Percentiles rank a stretch among this genome's conserved stretches.
Conservation (phyloP, 2,113 vertebrate genomes). For the Sardina pilchardus region DNA sequence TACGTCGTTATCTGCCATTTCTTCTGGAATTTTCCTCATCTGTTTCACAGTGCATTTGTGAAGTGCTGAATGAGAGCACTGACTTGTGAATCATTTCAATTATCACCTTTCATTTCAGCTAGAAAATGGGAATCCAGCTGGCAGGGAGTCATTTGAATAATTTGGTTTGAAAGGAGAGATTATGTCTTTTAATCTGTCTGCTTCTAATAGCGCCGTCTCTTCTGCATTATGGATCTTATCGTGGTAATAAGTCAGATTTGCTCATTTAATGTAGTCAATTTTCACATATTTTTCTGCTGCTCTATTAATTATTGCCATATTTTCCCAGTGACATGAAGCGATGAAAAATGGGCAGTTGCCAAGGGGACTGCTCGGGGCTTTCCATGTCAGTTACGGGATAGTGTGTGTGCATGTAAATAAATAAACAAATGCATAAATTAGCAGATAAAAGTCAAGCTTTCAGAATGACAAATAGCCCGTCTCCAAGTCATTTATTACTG, state of each 20-base stretch:
- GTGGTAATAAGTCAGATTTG: not conserved
- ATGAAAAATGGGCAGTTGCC: not conserved
- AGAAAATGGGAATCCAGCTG: conserved; percentile 17
- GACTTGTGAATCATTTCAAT: conserved; percentile 33
- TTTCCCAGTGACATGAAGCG: not conserved
- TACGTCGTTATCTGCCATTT: not conserved
- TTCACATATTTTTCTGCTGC: not conserved
- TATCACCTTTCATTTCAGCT: conserved; percentile 19
- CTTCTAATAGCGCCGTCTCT: not conserved
- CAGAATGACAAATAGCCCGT: conserved; percentile 18
- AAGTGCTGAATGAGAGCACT: conserved; percentile 18
- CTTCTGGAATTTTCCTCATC: not conserved
- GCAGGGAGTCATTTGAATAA: conserved; percentile 14
- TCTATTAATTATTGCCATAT: not conserved
- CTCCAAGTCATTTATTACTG: conserved; percentile 17
- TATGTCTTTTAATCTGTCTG: conserved; percentile 12
- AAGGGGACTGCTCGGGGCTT: not conserved
- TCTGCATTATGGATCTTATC: conserved; percentile 7
- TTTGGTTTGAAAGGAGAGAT: conserved; percentile 9
- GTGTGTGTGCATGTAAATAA: not conserved
- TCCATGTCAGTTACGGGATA: not conserved
- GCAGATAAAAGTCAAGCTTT: not conserved
- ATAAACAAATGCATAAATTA: conserved; percentile 14
- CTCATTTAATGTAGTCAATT: conserved; percentile 17
- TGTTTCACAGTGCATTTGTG: conserved; percentile 6